These are phyloP conservation scores for Drosophila biarmipes DNA, from an alignment of 1,140 invertebrate genomes.

Conservation along the genomic window DNA sequence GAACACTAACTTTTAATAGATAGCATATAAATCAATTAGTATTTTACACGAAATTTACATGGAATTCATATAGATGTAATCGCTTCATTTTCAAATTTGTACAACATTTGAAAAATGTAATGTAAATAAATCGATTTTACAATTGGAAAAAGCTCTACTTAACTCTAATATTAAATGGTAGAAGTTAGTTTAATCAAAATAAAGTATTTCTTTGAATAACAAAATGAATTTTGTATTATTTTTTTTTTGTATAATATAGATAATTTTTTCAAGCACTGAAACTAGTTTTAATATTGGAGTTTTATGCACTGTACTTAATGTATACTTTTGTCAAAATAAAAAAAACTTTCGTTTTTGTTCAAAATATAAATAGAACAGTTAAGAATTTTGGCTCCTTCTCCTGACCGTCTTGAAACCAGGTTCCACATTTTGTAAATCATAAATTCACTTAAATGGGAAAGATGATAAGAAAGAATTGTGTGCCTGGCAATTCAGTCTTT, in stretches of 20 bases:
- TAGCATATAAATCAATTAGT: constrained; percentile 5
- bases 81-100: constrained; percentile 15
- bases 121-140: constrained; percentile 31
- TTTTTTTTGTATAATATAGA: neutral
- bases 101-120: constrained; percentile 30
- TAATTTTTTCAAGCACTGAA: neutral
- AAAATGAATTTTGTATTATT: neutral
- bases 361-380: neutral
- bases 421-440: neutral
- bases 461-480: neutral
- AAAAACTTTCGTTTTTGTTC: neutral
- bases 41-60: constrained; percentile 9
- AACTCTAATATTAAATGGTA: constrained; percentile 1
- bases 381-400: neutral
- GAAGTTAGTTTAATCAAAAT: constrained; percentile 8
- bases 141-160: neutral
- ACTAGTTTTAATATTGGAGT: neutral
- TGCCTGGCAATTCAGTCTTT: neutral
- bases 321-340: neutral
- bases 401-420: neutral
- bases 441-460: neutral
- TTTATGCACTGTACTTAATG: neutral
- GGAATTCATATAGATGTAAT: constrained; percentile 14
- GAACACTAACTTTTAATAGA: constrained; percentile 12
- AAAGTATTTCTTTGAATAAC: neutral